These are phyloP conservation scores for Zele albiditarsus DNA, from an alignment of 2,888 invertebrate species.

Conservation along the genomic window DNA sequence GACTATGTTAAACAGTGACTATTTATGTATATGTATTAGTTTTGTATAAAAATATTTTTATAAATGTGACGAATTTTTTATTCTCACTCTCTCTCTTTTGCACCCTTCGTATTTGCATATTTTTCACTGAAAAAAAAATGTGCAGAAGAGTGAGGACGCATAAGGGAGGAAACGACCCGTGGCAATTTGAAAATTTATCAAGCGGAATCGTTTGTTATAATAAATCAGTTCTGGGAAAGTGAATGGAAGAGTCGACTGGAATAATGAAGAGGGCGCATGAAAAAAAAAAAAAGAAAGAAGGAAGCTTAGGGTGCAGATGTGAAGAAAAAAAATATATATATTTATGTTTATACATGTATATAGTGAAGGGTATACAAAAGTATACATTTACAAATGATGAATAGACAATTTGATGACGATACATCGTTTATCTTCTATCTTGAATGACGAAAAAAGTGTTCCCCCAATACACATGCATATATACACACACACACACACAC, in stretches of 20 bases:
- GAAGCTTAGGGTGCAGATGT: not conserved
- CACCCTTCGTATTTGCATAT: not conserved
- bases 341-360: not conserved
- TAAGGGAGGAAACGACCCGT: conserved; percentile 4
- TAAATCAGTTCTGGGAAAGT: conserved; percentile 31
- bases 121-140: not conserved
- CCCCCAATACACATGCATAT: not conserved
- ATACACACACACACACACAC: not conserved
- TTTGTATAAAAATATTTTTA: not conserved
- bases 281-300: not conserved
- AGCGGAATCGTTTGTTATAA: conserved; percentile 26
- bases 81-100: not conserved
- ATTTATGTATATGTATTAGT: not conserved
- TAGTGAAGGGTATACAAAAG: conserved; percentile 1
- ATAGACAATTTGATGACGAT: conserved; percentile 17
- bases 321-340: conserved; percentile 3
- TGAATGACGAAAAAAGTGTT: not conserved
- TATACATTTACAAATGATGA: not conserved
- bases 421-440: not conserved
- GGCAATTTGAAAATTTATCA: conserved; percentile 38
- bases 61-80: not conserved
- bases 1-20: not conserved
- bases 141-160: not conserved
- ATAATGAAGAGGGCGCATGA: conserved; percentile 21
- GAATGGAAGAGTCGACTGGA: conserved; percentile 35